phyloP scores from a whole-genome alignment of 2,888 invertebrate genomes.

The Leptarthrus brevirostris region DNA sequence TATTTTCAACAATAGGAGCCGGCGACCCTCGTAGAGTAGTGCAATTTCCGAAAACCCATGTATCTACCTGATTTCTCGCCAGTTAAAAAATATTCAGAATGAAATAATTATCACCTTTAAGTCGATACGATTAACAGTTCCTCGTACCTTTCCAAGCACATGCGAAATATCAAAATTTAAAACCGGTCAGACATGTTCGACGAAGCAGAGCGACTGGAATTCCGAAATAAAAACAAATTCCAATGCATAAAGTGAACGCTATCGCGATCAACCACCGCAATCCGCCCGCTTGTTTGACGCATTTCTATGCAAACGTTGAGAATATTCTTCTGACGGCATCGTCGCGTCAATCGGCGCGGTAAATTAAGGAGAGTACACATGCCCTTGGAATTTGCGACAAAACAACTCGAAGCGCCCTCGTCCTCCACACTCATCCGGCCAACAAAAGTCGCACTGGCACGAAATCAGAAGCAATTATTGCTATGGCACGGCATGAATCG shows the following conservation, averaged over 20 bases:
- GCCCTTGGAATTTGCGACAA: constrained; percentile 16
- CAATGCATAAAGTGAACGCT: not conserved
- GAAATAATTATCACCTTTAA: constrained; percentile 22
- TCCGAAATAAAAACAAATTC: not conserved
- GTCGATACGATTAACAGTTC: constrained; percentile 10
- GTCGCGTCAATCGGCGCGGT: constrained; percentile 1
- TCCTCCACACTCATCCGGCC: not conserved
- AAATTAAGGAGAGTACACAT: constrained; percentile 2
- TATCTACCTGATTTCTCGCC: too few relatives aligned
- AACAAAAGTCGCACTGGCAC: not conserved
- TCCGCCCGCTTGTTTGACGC: not conserved
- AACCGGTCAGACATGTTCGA: constrained; percentile 16
- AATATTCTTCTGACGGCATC: not conserved
- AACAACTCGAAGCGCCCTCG: not conserved
- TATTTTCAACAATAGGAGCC: too few relatives aligned
- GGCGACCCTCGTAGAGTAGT: too few relatives aligned
- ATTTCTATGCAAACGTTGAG: constrained; percentile 4
- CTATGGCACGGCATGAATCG: too few relatives aligned
- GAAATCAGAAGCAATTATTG: too few relatives aligned
- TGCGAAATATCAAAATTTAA: not conserved
- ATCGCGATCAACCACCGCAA: not conserved
- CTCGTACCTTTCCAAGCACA: not conserved
- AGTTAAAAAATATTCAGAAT: too few relatives aligned
- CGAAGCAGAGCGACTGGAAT: not conserved
- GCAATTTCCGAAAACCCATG: too few relatives aligned